Conservation (phyloP, 2,888 invertebrate species). For the Alloscopus bannaensis region DNA sequence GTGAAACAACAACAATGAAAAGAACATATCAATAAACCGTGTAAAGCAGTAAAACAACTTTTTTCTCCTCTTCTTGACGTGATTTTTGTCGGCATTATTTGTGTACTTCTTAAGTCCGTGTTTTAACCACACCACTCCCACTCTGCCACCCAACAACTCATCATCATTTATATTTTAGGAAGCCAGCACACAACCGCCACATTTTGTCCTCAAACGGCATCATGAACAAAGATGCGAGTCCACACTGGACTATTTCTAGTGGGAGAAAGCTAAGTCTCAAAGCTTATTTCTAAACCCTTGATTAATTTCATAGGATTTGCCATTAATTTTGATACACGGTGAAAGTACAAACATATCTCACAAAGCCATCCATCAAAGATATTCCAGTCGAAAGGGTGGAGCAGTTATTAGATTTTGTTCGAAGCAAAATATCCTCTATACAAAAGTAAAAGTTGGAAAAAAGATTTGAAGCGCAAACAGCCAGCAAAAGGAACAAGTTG, state of each 20-base stretch:
- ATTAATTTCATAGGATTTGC: too few species aligned
- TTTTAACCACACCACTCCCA: conserved; percentile 48
- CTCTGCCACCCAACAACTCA: conserved; percentile 36
- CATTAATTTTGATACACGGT: too few species aligned
- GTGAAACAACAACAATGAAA: conserved; percentile 70
- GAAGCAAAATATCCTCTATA: too few species aligned
- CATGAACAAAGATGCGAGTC: too few species aligned
- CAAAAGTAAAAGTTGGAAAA: too few species aligned
- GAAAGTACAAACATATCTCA: too few species aligned
- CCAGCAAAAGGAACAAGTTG: conserved; percentile 26
- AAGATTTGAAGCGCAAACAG: too few species aligned
- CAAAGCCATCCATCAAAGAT: too few species aligned
- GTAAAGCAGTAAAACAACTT: conserved; percentile 65
- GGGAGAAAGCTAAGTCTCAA: too few species aligned
- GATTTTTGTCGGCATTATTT: conserved; percentile 69
- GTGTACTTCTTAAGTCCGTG: conserved; percentile 53
- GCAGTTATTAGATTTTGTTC: too few species aligned
- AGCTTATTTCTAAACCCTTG: too few species aligned
- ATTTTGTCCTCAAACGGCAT: conserved; percentile 23
- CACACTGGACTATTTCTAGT: conserved; percentile 4
- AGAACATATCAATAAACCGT: conserved; percentile 71
- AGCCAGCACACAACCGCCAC: conserved; percentile 28
- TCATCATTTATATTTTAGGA: conserved; percentile 1
- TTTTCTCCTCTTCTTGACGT: conserved; percentile 53
- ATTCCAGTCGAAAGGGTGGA: too few species aligned